Evolutionary conservation across 2,113 vertebrate species (phyloP), one percentile per base, ranked within the genome.

Genomic region (Ameiurus melas): DNA sequence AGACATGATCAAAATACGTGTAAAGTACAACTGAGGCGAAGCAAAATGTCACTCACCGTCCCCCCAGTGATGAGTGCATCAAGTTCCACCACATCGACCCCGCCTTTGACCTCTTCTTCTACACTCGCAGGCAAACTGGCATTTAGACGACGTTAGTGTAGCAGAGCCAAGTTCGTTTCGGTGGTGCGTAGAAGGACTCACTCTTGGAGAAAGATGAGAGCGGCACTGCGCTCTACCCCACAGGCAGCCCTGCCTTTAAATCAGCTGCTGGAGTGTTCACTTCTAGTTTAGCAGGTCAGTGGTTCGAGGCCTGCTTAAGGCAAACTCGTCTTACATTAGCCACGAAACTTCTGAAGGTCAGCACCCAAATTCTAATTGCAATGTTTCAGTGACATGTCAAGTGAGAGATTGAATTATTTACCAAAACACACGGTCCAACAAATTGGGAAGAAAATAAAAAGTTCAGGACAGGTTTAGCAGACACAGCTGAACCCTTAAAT

Each of bases 61-160:
- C 20, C 80, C 17, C n/a, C 39, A 62, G 70, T 79, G 27, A 60
- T 1, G 70, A 78, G 30, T 58, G 82, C 60, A 55, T 64, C 70
- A 53, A 57, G 71, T 66, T 85, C 60, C 73, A 55, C n/a, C 60
- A 19, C 73, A 55, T 68, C 27, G 43, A 51, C 80, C 20, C 55
- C 10, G 39, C 71, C 81, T 83, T 60, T 84, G 80, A 88, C 86
- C 80, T 83, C 86, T 62, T 71, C 68, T 30, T 84, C 57, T 55
- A 78, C 71, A 84, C 70, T 75, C 58, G n/a, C 81, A 64, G 70
- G 87, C 82, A 68, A 85, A 85, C 71, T 88, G 83, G 82, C 87
- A 85, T 88, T 88, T 88, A 84, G 87, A 85, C 30, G 71, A 88
- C 30, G 73, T 68, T 30, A 85, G 87, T 79, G 83, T 88, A 79